These are phyloP conservation scores for Oophaga sylvatica DNA, from an alignment of 2,797 vertebrate species.

Conservation along the genomic window DNA sequence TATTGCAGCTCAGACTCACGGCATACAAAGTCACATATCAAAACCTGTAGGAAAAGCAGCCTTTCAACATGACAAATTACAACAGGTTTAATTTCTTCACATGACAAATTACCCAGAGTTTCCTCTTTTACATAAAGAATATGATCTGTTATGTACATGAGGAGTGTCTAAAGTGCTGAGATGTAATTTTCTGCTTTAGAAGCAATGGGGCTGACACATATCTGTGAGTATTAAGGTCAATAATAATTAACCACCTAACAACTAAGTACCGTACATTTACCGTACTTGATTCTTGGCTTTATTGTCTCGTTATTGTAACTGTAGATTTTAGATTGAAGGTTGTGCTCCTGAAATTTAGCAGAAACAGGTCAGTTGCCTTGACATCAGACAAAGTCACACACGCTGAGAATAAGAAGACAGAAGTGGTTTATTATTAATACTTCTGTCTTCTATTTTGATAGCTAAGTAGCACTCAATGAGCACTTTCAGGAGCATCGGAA, in stretches of 20 bases:
- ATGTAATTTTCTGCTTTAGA: conserved; percentile 21
- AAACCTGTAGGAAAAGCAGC: conserved; percentile 61
- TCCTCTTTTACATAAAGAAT: conserved; percentile 60
- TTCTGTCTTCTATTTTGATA: no score
- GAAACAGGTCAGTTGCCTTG: no score
- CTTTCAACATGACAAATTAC: conserved; percentile 63
- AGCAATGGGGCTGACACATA: neutral
- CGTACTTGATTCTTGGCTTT: no score
- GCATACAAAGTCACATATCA: conserved; percentile 63
- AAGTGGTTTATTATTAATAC: no score
- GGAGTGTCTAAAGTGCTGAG: conserved; percentile 39
- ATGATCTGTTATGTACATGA: conserved; percentile 54
- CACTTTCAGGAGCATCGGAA: no score
- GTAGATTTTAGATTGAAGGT: no score
- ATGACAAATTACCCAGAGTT: conserved; percentile 61
- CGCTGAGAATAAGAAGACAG: no score
- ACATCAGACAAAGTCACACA: no score
- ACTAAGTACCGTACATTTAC: no score
- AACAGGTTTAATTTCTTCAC: conserved; percentile 63
- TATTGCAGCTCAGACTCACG: conserved; percentile 60
- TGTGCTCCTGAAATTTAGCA: no score
- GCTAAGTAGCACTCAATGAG: no score
- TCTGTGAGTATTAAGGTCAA: conserved; percentile 7
- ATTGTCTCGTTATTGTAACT: no score
- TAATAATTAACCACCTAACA: neutral